phyloP scores from a whole-genome alignment of 1,140 invertebrate genomes.

The Sycophila sp. region DNA sequence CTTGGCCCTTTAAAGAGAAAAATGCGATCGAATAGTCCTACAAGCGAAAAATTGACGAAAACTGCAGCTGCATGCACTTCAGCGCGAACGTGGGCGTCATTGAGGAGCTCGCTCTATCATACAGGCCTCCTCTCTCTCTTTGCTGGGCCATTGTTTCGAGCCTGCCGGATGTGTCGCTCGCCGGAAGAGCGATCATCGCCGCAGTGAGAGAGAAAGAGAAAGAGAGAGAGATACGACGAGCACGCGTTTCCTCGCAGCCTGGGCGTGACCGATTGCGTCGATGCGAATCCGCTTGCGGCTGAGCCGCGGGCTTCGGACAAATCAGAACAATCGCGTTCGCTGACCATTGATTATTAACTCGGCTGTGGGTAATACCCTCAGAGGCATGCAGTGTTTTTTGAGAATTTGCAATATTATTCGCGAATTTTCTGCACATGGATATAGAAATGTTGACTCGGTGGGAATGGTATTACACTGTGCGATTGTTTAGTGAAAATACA shows the following conservation, averaged over 20 bases:
- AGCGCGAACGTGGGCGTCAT: slow-evolving; percentile 20
- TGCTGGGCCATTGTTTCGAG: slow-evolving; percentile 45
- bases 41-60: background rate
- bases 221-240: slow-evolving; percentile 2
- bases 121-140: background rate
- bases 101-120: background rate
- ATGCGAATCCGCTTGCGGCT: no score
- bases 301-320: no score
- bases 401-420: no score
- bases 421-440: no score
- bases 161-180: slow-evolving; percentile 53
- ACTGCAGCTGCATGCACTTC: background rate
- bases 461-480: no score
- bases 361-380: no score
- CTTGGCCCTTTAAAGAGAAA: no score
- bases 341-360: no score
- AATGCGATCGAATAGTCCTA: background rate
- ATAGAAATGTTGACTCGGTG: no score
- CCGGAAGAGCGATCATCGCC: slow-evolving; percentile 53
- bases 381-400: no score
- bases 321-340: no score
- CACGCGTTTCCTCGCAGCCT: slow-evolving; percentile 29
- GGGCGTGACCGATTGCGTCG: slow-evolving; percentile 42
- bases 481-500: no score
- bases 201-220: background rate